Evolutionary conservation across 1,140 invertebrate genomes (phyloP), one percentile per base, ranked within the genome.

Genomic region (Monochamus saltuarius): DNA sequence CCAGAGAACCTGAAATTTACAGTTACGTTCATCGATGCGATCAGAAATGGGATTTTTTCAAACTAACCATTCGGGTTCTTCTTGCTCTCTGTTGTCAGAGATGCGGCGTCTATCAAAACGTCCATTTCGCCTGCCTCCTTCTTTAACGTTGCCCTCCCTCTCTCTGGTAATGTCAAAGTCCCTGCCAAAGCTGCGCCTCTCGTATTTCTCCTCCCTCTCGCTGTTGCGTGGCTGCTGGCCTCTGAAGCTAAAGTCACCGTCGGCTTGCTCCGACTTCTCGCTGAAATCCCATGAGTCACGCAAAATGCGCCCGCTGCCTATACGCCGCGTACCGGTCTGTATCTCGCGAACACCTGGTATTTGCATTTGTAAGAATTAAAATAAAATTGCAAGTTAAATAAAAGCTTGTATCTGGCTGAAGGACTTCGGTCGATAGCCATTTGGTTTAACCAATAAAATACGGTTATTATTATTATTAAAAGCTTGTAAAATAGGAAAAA

Each of bases 221-320:
- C 42, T 47, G 35, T 34, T 8, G 66, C 53, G 13, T 55, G 22
- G 53, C 14, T 58, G 62, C 19, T 36, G 53, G 16, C 66, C 40
- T 40, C 59, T 29, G 43, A 62, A 63, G 17, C 49, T 43, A 35
- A 35, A 13, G 29, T 56, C 58, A 37, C 8, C 22, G 14, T 49
- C 49, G 16, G 69, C 73, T 34, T 67, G 74, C 19, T 82, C 80
- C 0, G 73, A 78, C 13, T 82, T 80, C 46, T 82, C 79, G 36
- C 75, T 75, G 13, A 73, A 83, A 64, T 80, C 81, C 79, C 83
- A 85, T 57, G 77, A 67, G 73, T 89, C 85, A 45, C 88, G 84
- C 65, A 90, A 79, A 50, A 92, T 89, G 6, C 90, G 83, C 1
- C 89, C 89, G 67, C 89, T 91, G 1, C 89, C 89, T 69, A 91